Conservation (phyloP, 2,888 invertebrate species). For the Stenchaetothrips biformis region DNA sequence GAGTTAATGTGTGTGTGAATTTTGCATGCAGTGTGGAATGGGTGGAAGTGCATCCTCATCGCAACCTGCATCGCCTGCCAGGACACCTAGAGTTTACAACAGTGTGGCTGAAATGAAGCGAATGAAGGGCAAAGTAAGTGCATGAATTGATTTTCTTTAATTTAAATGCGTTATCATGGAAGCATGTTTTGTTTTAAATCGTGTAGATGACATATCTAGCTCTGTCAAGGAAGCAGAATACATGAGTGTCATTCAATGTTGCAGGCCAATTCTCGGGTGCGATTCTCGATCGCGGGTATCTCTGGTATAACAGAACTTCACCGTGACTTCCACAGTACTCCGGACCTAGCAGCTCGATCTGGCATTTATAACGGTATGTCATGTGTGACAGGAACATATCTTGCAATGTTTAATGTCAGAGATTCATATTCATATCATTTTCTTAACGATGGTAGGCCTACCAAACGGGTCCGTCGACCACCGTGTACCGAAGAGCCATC, state of each 20-base stretch:
- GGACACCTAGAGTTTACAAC: constrained; percentile 70
- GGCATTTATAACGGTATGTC: constrained; percentile 18
- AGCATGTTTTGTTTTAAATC: no score
- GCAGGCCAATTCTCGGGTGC: constrained; percentile 52
- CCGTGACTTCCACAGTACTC: constrained; percentile 85
- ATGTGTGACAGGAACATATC: neutral
- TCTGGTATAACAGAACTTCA: constrained; percentile 55
- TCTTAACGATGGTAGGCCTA: neutral
- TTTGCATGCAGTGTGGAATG: constrained; percentile 23
- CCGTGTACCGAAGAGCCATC: constrained; percentile 50
- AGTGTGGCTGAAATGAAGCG: constrained; percentile 96
- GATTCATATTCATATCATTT: no score
- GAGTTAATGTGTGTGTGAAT: neutral
- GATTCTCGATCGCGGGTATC: constrained; percentile 49
- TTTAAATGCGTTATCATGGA: no score
- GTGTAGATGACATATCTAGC: no score
- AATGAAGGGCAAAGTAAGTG: constrained; percentile 61
- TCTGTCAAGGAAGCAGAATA: neutral
- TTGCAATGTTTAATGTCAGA: no score
- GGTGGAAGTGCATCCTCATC: constrained; percentile 44
- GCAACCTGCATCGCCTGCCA: constrained; percentile 65
- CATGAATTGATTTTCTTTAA: no score
- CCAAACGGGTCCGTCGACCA: neutral
- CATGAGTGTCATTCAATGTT: constrained; percentile 36
- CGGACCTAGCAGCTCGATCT: constrained; percentile 56